Conservation (phyloP, 1,140 invertebrate species). For the Telenomus remus region DNA sequence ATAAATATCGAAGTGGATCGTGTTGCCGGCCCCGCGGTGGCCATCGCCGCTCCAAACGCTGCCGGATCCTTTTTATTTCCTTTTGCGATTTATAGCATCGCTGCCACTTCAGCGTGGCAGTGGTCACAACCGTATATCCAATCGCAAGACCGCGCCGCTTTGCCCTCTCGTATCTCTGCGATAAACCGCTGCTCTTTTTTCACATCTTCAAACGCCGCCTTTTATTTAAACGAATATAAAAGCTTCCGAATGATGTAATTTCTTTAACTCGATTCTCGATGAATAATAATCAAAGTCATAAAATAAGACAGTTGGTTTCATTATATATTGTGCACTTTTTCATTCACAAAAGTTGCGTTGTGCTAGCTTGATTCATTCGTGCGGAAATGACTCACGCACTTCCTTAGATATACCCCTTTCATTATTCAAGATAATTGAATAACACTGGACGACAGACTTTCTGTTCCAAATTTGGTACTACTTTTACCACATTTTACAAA, state of each 20-base stretch:
- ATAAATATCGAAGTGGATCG: slow-evolving; percentile 59
- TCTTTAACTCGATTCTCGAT: background rate
- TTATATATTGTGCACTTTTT: too few species aligned
- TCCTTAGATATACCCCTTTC: too few species aligned
- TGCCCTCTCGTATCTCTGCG: slow-evolving; percentile 56
- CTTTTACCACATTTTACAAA: too few species aligned
- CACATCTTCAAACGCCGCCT: slow-evolving; percentile 24
- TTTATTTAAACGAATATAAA: slow-evolving; percentile 20
- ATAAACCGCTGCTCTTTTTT: slow-evolving; percentile 43
- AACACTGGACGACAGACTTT: too few species aligned
- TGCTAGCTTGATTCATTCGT: too few species aligned
- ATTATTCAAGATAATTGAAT: too few species aligned
- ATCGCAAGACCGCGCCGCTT: slow-evolving; percentile 45
- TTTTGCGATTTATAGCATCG: slow-evolving; percentile 62
- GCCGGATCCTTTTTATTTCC: slow-evolving; percentile 60
- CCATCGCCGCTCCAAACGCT: slow-evolving; percentile 40
- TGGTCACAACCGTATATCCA: slow-evolving; percentile 47
- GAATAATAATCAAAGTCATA: too few species aligned
- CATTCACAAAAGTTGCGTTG: too few species aligned
- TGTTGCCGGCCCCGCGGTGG: slow-evolving; percentile 46
- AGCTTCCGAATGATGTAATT: background rate
- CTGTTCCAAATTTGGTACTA: too few species aligned
- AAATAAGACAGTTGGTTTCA: too few species aligned
- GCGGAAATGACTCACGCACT: too few species aligned
- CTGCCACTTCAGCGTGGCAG: slow-evolving; percentile 29